Conservation (phyloP, 2,113 vertebrate species). For the Pachycephala philippinensis region DNA sequence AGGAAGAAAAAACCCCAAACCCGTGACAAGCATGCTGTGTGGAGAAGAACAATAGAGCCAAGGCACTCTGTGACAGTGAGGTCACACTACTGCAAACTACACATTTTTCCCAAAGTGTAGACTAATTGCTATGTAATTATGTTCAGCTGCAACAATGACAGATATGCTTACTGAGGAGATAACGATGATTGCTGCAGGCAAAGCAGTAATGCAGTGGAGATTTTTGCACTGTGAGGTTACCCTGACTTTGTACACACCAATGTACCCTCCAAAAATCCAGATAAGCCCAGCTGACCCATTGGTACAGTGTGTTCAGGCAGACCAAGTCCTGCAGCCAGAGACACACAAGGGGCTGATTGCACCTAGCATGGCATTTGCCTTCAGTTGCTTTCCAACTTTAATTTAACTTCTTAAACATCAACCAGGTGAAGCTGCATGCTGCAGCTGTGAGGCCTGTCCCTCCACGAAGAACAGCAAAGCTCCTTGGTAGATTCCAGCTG, state of each 20-base stretch:
- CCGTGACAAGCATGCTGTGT: neutral
- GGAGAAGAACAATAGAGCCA: neutral
- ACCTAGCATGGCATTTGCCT: neutral
- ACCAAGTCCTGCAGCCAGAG: neutral
- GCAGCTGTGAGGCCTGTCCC: neutral
- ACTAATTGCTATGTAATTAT: neutral
- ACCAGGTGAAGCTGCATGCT: neutral
- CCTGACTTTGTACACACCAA: neutral
- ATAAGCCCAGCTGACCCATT: neutral
- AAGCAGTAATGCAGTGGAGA: neutral
- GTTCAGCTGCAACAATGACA: neutral
- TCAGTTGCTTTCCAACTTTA: neutral
- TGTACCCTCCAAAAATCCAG: neutral
- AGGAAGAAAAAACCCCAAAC: neutral
- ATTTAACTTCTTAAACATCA: neutral
- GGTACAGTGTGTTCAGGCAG: neutral
- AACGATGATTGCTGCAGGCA: neutral
- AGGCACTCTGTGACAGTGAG: fast-evolving
- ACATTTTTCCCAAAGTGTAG: neutral
- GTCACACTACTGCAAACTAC: neutral
- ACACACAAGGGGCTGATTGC: too few relatives aligned
- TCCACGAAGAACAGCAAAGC: neutral
- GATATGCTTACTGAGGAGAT: neutral
- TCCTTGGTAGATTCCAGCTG: neutral
- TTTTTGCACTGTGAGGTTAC: neutral